Conservation (phyloP, 2,113 vertebrate species). For the Sinocyclocheilus anshuiensis region DNA sequence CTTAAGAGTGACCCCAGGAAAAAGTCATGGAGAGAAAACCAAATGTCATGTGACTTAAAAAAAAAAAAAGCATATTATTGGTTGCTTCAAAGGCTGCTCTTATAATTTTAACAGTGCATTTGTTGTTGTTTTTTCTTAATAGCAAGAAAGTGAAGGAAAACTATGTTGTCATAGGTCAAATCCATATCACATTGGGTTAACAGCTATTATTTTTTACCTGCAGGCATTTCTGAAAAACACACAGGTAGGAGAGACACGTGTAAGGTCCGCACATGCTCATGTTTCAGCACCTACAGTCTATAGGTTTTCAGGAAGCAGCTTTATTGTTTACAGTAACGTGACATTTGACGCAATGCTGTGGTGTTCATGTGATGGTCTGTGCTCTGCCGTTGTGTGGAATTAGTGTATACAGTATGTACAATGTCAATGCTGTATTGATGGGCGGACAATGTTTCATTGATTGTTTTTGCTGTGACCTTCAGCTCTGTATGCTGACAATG, state of each 20-base stretch:
- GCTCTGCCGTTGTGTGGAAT: slow-evolving; percentile 17
- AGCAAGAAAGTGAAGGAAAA: not conserved
- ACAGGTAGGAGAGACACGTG: not conserved
- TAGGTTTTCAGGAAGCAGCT: slow-evolving; percentile 13
- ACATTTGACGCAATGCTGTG: not conserved
- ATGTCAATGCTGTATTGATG: slow-evolving; percentile 39
- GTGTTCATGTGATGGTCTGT: not conserved
- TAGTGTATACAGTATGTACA: slow-evolving; percentile 1
- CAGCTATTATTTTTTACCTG: not conserved
- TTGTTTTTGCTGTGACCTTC: slow-evolving; percentile 33
- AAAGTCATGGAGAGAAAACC: not conserved
- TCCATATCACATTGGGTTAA: not conserved
- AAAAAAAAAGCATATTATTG: not conserved
- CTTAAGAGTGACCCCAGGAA: not conserved
- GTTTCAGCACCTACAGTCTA: not conserved
- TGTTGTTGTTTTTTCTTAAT: not conserved
- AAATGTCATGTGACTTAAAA: not conserved
- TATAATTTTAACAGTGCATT: not conserved
- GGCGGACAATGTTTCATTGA: slow-evolving; percentile 20
- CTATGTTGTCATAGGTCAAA: not conserved
- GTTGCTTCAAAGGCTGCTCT: not conserved
- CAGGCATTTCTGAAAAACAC: not conserved
- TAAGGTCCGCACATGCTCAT: not conserved
- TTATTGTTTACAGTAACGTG: not conserved
- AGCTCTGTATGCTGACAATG: not conserved